phyloP scores from a whole-genome alignment of 1,140 invertebrate species.

The Physella acuta region DNA sequence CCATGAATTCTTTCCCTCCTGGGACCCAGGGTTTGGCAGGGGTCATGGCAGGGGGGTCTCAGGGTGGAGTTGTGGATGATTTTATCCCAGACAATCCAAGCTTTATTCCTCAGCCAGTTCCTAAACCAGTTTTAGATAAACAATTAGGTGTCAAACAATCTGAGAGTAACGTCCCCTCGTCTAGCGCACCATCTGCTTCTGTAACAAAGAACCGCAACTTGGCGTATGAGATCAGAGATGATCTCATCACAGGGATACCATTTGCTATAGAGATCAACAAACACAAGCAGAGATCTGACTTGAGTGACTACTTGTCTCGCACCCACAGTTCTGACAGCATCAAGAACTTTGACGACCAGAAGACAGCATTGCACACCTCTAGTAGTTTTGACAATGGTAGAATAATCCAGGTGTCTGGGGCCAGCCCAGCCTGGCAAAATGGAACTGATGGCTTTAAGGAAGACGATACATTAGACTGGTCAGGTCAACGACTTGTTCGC shows the following conservation, averaged over 20 bases:
- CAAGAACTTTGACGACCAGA: not conserved
- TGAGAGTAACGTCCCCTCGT: not conserved
- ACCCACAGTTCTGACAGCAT: too few relatives aligned
- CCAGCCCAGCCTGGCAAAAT: not conserved
- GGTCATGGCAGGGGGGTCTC: constrained; percentile 6
- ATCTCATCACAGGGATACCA: constrained; percentile 36
- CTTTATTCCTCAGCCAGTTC: not conserved
- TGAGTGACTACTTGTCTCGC: too few relatives aligned
- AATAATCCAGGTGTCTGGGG: constrained; percentile 1
- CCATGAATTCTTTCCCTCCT: constrained; percentile 32
- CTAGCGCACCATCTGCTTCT: not conserved
- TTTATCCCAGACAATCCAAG: constrained; percentile 15
- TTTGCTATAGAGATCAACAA: constrained; percentile 24
- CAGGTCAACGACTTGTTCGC: constrained; percentile 42
- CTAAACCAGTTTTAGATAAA: not conserved
- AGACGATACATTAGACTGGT: constrained; percentile 39
- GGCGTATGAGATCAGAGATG: constrained; percentile 47
- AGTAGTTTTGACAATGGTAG: not conserved
- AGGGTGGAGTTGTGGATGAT: constrained; percentile 26
- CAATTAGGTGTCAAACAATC: not conserved
- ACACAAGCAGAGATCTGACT: not conserved
- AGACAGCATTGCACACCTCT: not conserved
- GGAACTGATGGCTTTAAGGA: constrained; percentile 9
- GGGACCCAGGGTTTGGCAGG: constrained; percentile 25
- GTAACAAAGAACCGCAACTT: constrained; percentile 27